Evolutionary conservation across 2,888 invertebrate genomes (phyloP).

Genomic region (Augiades crinisus): DNA sequence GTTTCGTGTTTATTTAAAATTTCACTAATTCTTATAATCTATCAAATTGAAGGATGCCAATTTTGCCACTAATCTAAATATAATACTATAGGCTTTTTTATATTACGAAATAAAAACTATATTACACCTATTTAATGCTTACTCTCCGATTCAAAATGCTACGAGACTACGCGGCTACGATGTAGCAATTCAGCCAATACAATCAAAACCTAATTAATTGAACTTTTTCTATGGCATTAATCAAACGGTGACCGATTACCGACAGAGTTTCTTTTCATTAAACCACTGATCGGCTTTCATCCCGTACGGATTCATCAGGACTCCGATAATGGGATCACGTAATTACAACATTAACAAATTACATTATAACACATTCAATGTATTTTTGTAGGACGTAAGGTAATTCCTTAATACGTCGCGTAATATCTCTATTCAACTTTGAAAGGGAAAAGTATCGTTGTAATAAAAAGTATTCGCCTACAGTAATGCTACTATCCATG

Average conservation of each 20-base stretch:
- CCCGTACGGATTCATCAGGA: constrained; percentile 7
- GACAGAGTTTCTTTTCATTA: constrained; percentile 18
- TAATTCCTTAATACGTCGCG: not conserved
- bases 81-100: no score
- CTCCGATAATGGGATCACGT: constrained; percentile 9
- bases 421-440: no score
- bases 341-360: constrained; percentile 10
- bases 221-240: constrained; percentile 24
- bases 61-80: no score
- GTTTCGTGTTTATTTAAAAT: no score
- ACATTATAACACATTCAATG: not conserved
- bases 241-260: constrained; percentile 19
- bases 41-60: no score
- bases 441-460: no score
- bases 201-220: constrained; percentile 31
- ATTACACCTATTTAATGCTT: not conserved
- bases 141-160: not conserved
- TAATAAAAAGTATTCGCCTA: no score
- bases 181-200: constrained; percentile 15
- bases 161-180: constrained; percentile 1
- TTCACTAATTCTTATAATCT: no score
- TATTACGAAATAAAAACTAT: not conserved
- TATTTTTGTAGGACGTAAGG: not conserved
- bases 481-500: no score
- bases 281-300: constrained; percentile 14